Evolutionary conservation across 2,888 invertebrate species (phyloP).

Genomic region (Stenichneumon culpator): DNA sequence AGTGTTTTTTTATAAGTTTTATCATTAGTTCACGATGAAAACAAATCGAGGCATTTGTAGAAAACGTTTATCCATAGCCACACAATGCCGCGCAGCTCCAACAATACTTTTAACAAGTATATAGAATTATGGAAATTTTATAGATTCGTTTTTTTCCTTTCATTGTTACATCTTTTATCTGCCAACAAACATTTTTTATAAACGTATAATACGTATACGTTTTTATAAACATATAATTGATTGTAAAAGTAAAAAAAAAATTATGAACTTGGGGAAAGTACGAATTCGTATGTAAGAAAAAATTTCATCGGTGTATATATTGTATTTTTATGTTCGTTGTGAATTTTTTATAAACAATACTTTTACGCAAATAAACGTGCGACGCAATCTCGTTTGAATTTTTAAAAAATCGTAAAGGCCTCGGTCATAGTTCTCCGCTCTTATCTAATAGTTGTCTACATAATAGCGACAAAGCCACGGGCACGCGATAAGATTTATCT

Average conservation of each 20-base stretch:
- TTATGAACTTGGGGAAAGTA: background rate
- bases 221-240: too few species aligned
- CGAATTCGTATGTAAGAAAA: slow-evolving; percentile 23
- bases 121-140: slow-evolving; percentile 9
- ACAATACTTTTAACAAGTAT: background rate
- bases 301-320: slow-evolving; percentile 24
- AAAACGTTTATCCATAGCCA: background rate
- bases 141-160: background rate
- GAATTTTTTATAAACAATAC: slow-evolving; percentile 32
- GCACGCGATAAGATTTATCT: slow-evolving; percentile 15
- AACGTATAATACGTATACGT: too few species aligned
- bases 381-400: background rate
- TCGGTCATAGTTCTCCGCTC: too few species aligned
- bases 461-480: background rate
- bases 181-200: slow-evolving; percentile 34
- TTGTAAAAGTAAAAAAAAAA: slow-evolving; percentile 2
- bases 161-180: slow-evolving; percentile 17
- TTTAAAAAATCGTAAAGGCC: background rate
- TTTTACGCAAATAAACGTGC: slow-evolving; percentile 36
- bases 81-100: background rate
- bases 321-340: slow-evolving; percentile 43
- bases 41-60: background rate
- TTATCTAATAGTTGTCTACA: too few species aligned
- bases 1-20: background rate
- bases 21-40: background rate